Percentiles rank a stretch among this genome's conserved stretches.
Evolutionary conservation across 1,140 invertebrate genomes (phyloP).

Genomic region (Cyrtorhinus lividipennis): DNA sequence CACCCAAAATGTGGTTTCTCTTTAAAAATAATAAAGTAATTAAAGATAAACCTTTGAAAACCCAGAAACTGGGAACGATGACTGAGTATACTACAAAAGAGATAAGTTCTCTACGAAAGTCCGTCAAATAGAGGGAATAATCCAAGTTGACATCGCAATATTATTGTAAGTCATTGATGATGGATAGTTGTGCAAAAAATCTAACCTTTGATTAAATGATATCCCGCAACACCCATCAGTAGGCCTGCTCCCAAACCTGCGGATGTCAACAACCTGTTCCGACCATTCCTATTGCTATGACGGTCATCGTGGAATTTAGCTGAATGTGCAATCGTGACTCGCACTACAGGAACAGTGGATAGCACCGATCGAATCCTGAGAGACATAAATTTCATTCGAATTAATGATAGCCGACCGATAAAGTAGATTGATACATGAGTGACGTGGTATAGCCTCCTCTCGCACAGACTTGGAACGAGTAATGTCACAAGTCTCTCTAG

Average conservation of each 20-base stretch:
- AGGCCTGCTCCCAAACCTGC: background rate
- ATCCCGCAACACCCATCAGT: background rate
- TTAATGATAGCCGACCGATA: too few relatives aligned
- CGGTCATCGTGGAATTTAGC: background rate
- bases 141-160: too few relatives aligned
- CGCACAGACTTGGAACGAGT: too few relatives aligned
- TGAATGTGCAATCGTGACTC: too few relatives aligned
- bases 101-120: background rate
- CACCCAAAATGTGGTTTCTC: background rate
- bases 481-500: too few relatives aligned
- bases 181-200: background rate
- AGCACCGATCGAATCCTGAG: too few relatives aligned
- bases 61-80: background rate
- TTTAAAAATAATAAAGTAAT: background rate
- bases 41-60: background rate
- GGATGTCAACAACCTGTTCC: background rate
- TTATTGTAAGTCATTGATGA: background rate
- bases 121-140: background rate
- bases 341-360: too few relatives aligned
- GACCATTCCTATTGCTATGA: background rate
- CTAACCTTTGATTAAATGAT: background rate
- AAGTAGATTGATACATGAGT: too few relatives aligned
- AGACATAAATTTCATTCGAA: too few relatives aligned
- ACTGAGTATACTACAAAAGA: background rate
- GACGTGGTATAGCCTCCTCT: too few relatives aligned